Base-by-base conservation (phyloP, 2,888 invertebrate species). In the Troilus luridus region DNA sequence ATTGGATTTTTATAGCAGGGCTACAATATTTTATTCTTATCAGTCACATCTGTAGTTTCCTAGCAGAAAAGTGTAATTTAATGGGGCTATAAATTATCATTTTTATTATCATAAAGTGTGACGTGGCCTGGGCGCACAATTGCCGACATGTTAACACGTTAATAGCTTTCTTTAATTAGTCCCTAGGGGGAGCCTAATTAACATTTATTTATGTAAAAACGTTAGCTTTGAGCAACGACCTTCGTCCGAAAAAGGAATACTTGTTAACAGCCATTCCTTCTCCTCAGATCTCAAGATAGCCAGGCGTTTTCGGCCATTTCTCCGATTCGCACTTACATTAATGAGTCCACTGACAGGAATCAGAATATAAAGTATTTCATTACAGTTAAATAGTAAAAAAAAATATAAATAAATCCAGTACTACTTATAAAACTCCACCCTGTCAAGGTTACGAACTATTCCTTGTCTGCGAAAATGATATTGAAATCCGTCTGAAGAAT, bases 51-150 rank as follows among this genome's bases (percentile, higher is more conserved):
- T 41, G 17, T 77, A 41, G 72, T 77, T 77, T 41, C 72, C 41
- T 77, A 77, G 27, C 72, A 77, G 72, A 77, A 77, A 77, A 77
- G 72, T 41, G 72, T 77, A 77, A 77, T 77, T 77, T 77, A 77
- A 77, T 77, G 72, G 72, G 6, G 41, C 72, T 17, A 77, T 77
- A 77, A 77, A 77, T 77, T 8, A 77, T 77, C 17, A 77, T 77
- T 77, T 77, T 77, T 77, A 77, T 77, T 77, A 77, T 12, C 72
- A 77, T 77, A 77, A 77, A 77, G 72, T 41, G 72, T 41, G 72
- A 77, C 72, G 72, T 77, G 72, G 27, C 19, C 0, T 27, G 1
- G 27, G 41, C 41, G 41, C 72, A 77, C 72, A 77, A 77, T 77
- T 41, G 17, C 72, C 41, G 72, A 77, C 41, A 77, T 41, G 72